Percentiles rank a stretch among this genome's conserved stretches.
These are phyloP conservation scores for Corella eumyota DNA, from an alignment of 23 tunicate species.

Conservation along the genomic window DNA sequence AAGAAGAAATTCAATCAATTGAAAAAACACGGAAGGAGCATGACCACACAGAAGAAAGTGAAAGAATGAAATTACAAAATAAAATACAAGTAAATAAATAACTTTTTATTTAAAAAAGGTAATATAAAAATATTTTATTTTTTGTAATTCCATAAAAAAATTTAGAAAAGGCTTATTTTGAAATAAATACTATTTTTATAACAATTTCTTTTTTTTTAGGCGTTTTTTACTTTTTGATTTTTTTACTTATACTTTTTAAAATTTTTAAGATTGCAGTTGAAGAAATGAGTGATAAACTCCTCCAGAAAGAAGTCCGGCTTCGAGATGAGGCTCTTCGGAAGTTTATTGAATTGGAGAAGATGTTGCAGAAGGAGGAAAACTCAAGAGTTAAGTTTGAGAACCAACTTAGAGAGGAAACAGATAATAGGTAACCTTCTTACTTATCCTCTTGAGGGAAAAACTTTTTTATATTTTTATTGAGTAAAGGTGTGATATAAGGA, in stretches of 20 bases:
- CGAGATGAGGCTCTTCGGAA: slow-evolving; percentile 78
- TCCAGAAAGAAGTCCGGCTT: slow-evolving; percentile 63
- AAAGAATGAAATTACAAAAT: slow-evolving; percentile 58
- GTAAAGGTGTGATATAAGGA: too few relatives aligned
- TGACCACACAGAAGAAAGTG: slow-evolving; percentile 43
- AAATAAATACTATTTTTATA: not conserved
- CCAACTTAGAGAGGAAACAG: slow-evolving; percentile 59
- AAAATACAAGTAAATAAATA: slow-evolving; percentile 42
- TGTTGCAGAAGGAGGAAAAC: slow-evolving; percentile 59
- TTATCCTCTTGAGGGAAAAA: too few relatives aligned
- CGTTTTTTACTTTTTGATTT: not conserved
- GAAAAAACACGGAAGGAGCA: slow-evolving; percentile 55
- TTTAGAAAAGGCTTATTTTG: not conserved
- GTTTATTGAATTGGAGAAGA: slow-evolving; percentile 70
- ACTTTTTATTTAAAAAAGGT: too few relatives aligned
- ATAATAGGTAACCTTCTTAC: slow-evolving; percentile 53
- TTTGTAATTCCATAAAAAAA: not conserved
- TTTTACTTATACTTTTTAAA: not conserved
- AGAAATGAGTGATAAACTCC: slow-evolving; percentile 71
- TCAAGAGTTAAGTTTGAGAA: slow-evolving; percentile 55
- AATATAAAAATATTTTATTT: not conserved
- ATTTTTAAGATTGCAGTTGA: slow-evolving; percentile 38
- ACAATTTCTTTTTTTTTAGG: not conserved
- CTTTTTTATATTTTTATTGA: too few relatives aligned
- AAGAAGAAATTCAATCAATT: slow-evolving; percentile 59